Evolutionary conservation across 2,113 vertebrate species (phyloP), one percentile per base, ranked within the genome.

Genomic region (Lutjanus erythropterus): DNA sequence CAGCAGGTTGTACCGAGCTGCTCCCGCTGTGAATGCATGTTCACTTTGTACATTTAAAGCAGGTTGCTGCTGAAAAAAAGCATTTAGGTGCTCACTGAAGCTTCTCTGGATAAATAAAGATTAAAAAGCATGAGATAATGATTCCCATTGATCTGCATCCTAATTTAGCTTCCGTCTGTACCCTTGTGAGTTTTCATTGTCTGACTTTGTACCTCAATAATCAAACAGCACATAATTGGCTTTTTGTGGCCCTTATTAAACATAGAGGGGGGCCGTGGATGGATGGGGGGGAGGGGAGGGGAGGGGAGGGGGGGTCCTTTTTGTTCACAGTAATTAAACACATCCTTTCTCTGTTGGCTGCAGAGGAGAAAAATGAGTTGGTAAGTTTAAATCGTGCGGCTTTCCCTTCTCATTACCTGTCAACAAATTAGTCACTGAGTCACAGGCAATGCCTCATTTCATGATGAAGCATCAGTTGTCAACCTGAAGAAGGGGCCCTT

Each of bases 171-270:
- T 42, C 33, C 5, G 1, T 47, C 52, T 56, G 10, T 44, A 49
- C 76, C 53, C 71, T 42, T 25, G 62, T 35, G 55, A 64, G 60
- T 72, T 71, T 80, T 62, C 55, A 72, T 59, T 74, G 79, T 88
- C 76, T 64, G 39, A 72, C 88, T 76, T 88, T 71, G 80, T 72
- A 55, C 83, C 78, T 81, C 72, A 41, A 70, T 80, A 79, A 83
- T 86, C 85, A 87, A 88, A 87, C 41, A 0, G 70, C 44, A 59
- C 44, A 50, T 88, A 88, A 90, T 91, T 91, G 91, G 80, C 86
- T 87, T 78, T 87, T 84, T 86, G 82, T 87, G 77, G 76, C 69
- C 47, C 60, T 90, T 87, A 85, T 81, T 87, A 87, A 84, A 80
- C 69, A 19, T 60, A 42, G 60, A 59, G 71, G 62, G 39, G 55